Conservation (phyloP, 2,113 vertebrate genomes). For the Vicugna pacos region DNA sequence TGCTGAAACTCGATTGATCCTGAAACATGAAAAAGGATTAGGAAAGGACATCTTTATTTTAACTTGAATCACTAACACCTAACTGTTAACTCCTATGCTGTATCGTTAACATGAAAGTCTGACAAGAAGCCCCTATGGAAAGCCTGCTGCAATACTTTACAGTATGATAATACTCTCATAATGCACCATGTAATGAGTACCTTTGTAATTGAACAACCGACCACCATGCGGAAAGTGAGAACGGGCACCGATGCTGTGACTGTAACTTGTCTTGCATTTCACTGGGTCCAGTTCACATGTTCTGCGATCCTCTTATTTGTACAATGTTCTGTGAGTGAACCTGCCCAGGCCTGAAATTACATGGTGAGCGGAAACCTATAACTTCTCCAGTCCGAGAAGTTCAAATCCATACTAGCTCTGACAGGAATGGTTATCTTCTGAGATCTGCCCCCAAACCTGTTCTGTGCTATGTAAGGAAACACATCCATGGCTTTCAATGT, state of each 20-base stretch:
- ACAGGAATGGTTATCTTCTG: neutral
- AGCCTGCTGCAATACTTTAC: neutral
- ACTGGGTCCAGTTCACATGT: neutral
- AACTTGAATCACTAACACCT: slow-evolving; percentile 26
- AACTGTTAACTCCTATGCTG: neutral
- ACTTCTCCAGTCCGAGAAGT: neutral
- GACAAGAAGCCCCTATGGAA: neutral
- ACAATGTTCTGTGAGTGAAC: neutral
- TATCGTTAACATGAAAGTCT: neutral
- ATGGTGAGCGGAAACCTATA: neutral
- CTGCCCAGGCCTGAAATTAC: neutral
- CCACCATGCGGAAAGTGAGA: neutral
- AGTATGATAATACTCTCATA: neutral
- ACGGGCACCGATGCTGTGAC: neutral
- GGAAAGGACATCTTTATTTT: slow-evolving; percentile 15
- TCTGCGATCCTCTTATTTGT: neutral
- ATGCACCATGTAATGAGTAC: neutral
- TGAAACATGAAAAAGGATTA: neutral
- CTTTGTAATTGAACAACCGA: neutral
- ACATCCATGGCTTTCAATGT: neutral
- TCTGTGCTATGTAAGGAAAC: neutral
- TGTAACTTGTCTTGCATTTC: neutral
- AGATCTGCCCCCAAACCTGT: neutral
- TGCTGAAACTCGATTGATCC: neutral
- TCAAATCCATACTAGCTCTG: neutral